phyloP scores from a whole-genome alignment of 2,888 invertebrate genomes.

The Pediacus dermestoides region DNA sequence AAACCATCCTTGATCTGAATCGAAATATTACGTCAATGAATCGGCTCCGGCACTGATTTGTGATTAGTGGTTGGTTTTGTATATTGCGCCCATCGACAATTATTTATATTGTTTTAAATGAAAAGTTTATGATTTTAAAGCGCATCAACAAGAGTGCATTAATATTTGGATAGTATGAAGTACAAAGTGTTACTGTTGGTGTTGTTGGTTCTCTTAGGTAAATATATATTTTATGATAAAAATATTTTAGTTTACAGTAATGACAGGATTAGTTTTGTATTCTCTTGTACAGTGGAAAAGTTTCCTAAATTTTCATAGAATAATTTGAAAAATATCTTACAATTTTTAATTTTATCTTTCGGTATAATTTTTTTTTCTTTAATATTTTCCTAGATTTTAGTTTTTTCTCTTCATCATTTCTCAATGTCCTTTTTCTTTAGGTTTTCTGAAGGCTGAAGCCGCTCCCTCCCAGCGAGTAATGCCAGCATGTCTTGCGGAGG shows the following conservation, averaged over 20 bases:
- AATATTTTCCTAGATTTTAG: too few species aligned
- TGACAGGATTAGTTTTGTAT: too few species aligned
- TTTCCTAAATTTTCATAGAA: too few species aligned
- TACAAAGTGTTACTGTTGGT: constrained; percentile 14
- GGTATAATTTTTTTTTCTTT: too few species aligned
- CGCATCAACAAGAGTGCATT: constrained; percentile 10
- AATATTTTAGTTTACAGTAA: too few species aligned
- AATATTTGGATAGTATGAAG: constrained; percentile 21
- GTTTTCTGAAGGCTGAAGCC: constrained; percentile 22
- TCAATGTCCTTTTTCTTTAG: too few species aligned
- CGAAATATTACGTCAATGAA: constrained; percentile 31
- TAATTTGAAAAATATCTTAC: too few species aligned
- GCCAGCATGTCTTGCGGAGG: constrained; percentile 47
- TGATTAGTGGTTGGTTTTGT: constrained; percentile 13
- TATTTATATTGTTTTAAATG: constrained; percentile 15
- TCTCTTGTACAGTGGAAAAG: too few species aligned
- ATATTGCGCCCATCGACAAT: constrained; percentile 16
- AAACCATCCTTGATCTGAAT: constrained; percentile 29
- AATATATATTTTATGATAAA: constrained; percentile 13
- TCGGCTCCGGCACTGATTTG: constrained; percentile 15
- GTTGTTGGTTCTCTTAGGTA: constrained; percentile 16
- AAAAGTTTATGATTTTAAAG: constrained; percentile 12
- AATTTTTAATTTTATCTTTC: too few species aligned
- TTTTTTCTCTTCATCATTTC: too few species aligned
- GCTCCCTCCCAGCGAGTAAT: constrained; percentile 26